Conservation (phyloP, 2,113 vertebrate species). For the Sander lucioperca region DNA sequence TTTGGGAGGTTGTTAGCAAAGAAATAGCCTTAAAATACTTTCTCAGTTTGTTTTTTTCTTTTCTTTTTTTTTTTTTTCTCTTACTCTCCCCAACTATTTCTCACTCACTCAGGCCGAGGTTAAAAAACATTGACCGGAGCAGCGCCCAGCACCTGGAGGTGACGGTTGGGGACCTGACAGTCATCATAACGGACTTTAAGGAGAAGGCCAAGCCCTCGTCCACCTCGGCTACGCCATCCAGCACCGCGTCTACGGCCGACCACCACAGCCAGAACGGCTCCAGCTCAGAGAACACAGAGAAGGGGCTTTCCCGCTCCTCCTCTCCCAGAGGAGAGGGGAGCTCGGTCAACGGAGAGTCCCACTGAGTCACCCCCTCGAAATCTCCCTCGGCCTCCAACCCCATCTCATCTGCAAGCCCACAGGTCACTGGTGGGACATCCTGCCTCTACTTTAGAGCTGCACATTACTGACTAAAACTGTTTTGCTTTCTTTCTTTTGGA, state of each 20-base stretch:
- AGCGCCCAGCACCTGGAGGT: slow-evolving; percentile 99
- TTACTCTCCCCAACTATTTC: background rate
- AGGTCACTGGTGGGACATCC: slow-evolving; percentile 31
- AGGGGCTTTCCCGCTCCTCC: slow-evolving; percentile 93
- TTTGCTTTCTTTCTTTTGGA: background rate
- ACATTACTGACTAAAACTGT: slow-evolving; percentile 6
- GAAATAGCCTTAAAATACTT: background rate
- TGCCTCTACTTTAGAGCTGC: slow-evolving; percentile 36
- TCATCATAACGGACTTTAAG: slow-evolving; percentile 99
- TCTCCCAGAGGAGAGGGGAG: slow-evolving; percentile 94
- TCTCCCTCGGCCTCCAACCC: background rate
- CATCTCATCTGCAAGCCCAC: slow-evolving; percentile 35
- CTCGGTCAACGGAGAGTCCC: slow-evolving; percentile 95
- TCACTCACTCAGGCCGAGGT: slow-evolving; percentile 89
- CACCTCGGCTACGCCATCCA: slow-evolving; percentile 84
- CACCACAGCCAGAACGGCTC: slow-evolving; percentile 97
- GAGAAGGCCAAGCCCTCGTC: slow-evolving; percentile 97
- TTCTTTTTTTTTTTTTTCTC: background rate
- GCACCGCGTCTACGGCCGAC: slow-evolving; percentile 78
- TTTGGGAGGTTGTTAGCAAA: background rate
- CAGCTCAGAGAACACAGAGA: slow-evolving; percentile 96
- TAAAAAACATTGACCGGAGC: slow-evolving; percentile 99
- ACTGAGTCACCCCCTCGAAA: slow-evolving; percentile 76
- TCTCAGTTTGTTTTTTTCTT: background rate
- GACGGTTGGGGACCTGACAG: slow-evolving; percentile 98